Evolutionary conservation across 2,888 invertebrate genomes (phyloP).

Genomic region (Acleris cristana): DNA sequence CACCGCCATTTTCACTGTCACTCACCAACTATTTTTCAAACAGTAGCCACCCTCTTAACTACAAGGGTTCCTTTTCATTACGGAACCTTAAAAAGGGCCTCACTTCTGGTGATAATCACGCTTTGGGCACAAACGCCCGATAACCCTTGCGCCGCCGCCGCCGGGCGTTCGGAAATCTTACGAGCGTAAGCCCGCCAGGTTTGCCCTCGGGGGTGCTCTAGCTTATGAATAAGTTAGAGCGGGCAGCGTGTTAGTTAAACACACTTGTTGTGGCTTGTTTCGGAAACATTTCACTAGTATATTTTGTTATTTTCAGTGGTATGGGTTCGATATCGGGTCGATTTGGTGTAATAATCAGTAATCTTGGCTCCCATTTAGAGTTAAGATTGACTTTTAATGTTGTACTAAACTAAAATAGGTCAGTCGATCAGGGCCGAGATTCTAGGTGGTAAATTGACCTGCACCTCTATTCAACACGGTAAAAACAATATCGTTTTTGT

Average conservation of each 20-base stretch:
- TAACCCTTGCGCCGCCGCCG: constrained; percentile 49
- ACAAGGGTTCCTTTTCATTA: constrained; percentile 29
- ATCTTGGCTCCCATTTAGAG: too few relatives aligned
- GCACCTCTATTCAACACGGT: too few relatives aligned
- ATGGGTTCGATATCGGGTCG: not conserved
- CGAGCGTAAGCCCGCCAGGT: constrained; percentile 43
- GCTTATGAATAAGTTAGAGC: constrained; percentile 42
- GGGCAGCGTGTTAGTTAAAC: constrained; percentile 31
- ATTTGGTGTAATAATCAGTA: not conserved
- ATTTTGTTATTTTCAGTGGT: not conserved
- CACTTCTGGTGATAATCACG: constrained; percentile 38
- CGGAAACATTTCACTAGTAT: not conserved
- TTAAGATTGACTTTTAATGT: too few relatives aligned
- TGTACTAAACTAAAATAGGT: too few relatives aligned
- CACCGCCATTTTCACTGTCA: too few relatives aligned
- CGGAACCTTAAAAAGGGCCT: constrained; percentile 32
- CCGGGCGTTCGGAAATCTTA: constrained; percentile 56
- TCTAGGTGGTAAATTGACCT: too few relatives aligned
- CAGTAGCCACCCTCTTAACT: constrained; percentile 5
- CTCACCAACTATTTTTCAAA: not conserved
- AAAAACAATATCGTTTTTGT: too few relatives aligned
- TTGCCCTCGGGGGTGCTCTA: constrained; percentile 42
- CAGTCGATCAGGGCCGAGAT: too few relatives aligned
- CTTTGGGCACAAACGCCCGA: constrained; percentile 33
- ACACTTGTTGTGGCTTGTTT: constrained; percentile 10